Conservation (phyloP, 2,888 invertebrate genomes). For the Pycnomerus fuliginosus region DNA sequence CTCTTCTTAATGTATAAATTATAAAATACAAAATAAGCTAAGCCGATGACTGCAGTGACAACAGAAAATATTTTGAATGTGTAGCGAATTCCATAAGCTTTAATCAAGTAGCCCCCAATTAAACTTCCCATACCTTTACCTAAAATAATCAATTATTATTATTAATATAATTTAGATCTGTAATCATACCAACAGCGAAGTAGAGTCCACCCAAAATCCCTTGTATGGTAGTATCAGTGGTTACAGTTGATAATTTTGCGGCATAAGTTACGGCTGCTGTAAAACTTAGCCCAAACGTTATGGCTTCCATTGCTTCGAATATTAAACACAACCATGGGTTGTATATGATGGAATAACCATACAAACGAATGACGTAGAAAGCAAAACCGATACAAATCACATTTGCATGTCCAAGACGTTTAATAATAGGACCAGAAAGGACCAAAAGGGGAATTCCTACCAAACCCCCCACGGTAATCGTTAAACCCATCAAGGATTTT, state of each 20-base stretch:
- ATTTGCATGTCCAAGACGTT: conserved; percentile 72
- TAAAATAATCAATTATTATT: conserved; percentile 45
- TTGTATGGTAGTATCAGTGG: conserved; percentile 75
- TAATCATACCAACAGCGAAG: conserved; percentile 68
- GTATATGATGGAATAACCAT: conserved; percentile 74
- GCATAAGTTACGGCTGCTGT: conserved; percentile 79
- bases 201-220: conserved; percentile 78
- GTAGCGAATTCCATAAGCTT: conserved; percentile 67
- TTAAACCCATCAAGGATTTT: conserved; percentile 75
- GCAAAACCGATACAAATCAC: conserved; percentile 75
- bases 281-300: conserved; percentile 72
- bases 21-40: conserved; percentile 70
- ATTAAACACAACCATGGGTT: conserved; percentile 74
- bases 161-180: background rate
- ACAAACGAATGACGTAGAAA: conserved; percentile 70
- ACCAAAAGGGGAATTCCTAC: conserved; percentile 75
- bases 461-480: conserved; percentile 75
- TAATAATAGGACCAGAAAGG: conserved; percentile 74
- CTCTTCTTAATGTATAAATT: conserved; percentile 62
- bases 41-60: conserved; percentile 63
- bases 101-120: conserved; percentile 74
- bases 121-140: conserved; percentile 76
- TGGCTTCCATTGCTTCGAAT: conserved; percentile 76
- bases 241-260: conserved; percentile 68
- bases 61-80: conserved; percentile 72